These are phyloP conservation scores for Lindbergichthys nudifrons DNA, from an alignment of 2,797 vertebrate species.

Conservation along the genomic window DNA sequence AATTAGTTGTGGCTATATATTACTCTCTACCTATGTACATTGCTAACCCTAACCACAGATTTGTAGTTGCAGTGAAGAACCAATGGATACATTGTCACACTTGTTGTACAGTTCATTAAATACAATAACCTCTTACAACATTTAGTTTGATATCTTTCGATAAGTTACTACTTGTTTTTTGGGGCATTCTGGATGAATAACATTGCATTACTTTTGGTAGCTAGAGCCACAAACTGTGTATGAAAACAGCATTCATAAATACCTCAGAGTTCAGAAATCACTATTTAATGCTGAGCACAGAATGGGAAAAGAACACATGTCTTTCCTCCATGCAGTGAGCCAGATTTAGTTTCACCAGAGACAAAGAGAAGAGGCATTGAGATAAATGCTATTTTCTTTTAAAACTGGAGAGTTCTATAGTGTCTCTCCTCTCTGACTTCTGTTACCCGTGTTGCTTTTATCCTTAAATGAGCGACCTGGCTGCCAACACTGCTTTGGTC, in stretches of 20 bases:
- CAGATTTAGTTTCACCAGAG: background rate
- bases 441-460: background rate
- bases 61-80: background rate
- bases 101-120: no score
- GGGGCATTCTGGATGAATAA: no score
- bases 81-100: no score
- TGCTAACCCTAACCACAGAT: background rate
- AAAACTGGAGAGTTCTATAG: background rate
- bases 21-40: background rate
- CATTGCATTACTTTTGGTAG: no score
- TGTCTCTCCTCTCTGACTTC: background rate
- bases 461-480: background rate
- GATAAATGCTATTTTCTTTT: background rate
- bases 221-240: no score
- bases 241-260: background rate
- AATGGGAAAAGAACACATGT: background rate
- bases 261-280: no score
- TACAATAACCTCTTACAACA: no score
- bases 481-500: constrained; percentile 18
- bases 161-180: no score
- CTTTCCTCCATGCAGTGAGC: background rate
- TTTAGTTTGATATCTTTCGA: no score
- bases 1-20: background rate
- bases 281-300: background rate
- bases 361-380: background rate